Evolutionary conservation across 2,888 invertebrate genomes (phyloP), one percentile per base, ranked within the genome.

Genomic region (Digitonthophagus gazella): DNA sequence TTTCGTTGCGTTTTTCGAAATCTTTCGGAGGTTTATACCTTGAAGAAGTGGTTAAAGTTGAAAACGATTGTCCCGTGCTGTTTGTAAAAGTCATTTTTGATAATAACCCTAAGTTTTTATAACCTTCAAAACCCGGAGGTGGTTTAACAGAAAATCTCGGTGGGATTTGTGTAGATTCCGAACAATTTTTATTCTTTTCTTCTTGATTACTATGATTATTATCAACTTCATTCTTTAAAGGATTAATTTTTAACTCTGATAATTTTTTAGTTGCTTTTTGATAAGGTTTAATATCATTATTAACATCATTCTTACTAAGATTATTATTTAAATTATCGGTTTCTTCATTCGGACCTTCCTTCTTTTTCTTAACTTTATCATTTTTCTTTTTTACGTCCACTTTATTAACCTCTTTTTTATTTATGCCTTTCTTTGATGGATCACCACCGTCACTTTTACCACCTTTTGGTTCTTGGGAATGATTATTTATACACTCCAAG

Each of bases 31-130:
- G 78, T 74, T 85, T 85, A 57, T 85, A 84, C 3, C 87, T 86
- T 71, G 88, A 88, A 18, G 84, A 80, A 14, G 75, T 75, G n/a
- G 80, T 80, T 2, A 87, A 85, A 63, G 87, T 87, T 0, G 86
- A 80, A 78, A 91, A 94, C 70, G 88, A 90, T 78, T 93, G 91
- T 0, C 93, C 93, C 58, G 90, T 86, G 22, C 93, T 93, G 78
- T 89, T 93, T 0, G 92, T 93, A 80, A 94, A 94, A 0, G 91
- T 93, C 79, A 93, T 85, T 71, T 90, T 89, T 78, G 90, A 88
- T 11, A 81, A 86, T 61, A 87, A 79, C 11, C 87, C 55, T 6
- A 67, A 19, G 11, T 58, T 15, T 58, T 57, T 70, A 22, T 58
- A 84, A 71, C 86, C 82, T 68, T 86, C 86, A 72, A 89, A 89